Evolutionary conservation across 2,113 vertebrate species (phyloP).

Genomic region (Corapipo altera): DNA sequence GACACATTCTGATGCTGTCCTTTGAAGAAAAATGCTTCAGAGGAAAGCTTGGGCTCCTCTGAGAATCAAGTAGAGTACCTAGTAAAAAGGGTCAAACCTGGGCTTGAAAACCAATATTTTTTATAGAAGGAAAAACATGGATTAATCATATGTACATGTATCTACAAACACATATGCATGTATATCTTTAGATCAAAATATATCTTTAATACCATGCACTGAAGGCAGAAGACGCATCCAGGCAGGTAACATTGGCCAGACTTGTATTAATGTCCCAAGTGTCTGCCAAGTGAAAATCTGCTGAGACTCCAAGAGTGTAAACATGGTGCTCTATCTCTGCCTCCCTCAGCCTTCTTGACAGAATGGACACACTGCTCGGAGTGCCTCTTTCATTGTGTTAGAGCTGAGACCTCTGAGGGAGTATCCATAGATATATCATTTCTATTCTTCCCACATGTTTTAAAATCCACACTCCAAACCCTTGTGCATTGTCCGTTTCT

Average conservation of each 20-base stretch:
- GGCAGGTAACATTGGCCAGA: background rate
- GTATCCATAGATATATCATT: background rate
- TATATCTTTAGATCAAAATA: background rate
- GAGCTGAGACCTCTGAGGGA: slow-evolving; percentile 11
- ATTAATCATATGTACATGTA: background rate
- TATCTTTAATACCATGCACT: background rate
- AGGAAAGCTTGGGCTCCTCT: background rate
- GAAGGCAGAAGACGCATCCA: background rate
- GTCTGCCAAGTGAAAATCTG: background rate
- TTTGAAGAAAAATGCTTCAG: background rate
- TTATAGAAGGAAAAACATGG: background rate
- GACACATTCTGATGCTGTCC: background rate
- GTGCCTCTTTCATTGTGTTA: background rate
- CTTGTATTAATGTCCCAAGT: background rate
- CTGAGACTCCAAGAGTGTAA: background rate
- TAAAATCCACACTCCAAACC: slow-evolving; percentile 10
- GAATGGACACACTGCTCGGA: background rate
- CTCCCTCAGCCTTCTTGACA: background rate
- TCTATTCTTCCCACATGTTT: slow-evolving; percentile 22
- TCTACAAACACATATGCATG: background rate
- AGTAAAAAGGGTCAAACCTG: background rate
- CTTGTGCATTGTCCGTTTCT: background rate
- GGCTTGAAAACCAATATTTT: background rate
- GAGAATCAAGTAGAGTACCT: background rate
- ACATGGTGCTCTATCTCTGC: background rate